These are phyloP conservation scores for Heliocidaris erythrogramma DNA, from an alignment of 35 echinoderm and acorn worm genomes.

Conservation along the genomic window DNA sequence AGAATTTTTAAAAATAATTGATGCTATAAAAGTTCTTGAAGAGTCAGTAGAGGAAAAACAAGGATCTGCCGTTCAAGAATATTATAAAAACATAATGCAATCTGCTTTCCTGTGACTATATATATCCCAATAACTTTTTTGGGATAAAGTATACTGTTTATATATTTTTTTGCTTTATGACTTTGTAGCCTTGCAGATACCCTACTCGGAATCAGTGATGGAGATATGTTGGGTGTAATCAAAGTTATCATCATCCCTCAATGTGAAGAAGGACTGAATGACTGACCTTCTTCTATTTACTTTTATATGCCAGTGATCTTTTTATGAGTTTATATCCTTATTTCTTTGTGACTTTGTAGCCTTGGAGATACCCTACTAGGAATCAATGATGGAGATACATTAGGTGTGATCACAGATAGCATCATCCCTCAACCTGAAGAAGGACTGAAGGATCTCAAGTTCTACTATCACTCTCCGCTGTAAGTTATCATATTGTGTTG, in stretches of 20 bases:
- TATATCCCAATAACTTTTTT: not conserved
- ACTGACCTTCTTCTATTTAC: too few species aligned
- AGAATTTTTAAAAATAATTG: too few species aligned
- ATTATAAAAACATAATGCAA: too few species aligned
- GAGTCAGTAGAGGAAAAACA: too few species aligned
- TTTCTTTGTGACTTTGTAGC: slow-evolving; percentile 41
- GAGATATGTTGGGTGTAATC: slow-evolving; percentile 30
- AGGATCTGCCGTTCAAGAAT: too few species aligned
- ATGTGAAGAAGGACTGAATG: too few species aligned
- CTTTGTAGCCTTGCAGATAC: slow-evolving; percentile 76
- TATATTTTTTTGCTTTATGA: not conserved
- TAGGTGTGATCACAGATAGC: slow-evolving; percentile 53
- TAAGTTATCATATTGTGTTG: slow-evolving; percentile 34
- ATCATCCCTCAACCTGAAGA: slow-evolving; percentile 47
- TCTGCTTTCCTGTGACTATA: too few species aligned
- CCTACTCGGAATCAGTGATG: slow-evolving; percentile 73
- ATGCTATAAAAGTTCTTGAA: too few species aligned
- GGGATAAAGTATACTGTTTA: not conserved
- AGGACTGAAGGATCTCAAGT: slow-evolving; percentile 71
- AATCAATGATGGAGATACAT: slow-evolving; percentile 60
- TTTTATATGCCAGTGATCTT: too few species aligned
- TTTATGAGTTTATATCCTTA: not conserved
- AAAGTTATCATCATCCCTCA: slow-evolving; percentile 54
- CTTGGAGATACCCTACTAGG: slow-evolving; percentile 83
- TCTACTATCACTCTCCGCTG: slow-evolving; percentile 85